phyloP scores from a whole-genome alignment of 2,797 vertebrate species.

The Lophius americanus region DNA sequence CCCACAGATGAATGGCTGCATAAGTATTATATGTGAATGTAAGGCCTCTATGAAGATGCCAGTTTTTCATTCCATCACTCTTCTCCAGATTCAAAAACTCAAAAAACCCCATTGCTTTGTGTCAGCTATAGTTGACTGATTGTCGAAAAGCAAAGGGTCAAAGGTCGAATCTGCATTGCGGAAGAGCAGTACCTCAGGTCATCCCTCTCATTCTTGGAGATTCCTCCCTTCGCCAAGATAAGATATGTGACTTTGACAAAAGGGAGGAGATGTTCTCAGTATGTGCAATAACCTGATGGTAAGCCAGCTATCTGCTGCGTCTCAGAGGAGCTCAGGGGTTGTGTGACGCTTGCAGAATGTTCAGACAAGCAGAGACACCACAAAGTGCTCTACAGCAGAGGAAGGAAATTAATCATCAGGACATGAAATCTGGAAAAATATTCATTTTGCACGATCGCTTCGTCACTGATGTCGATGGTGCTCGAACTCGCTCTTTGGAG shows the following conservation, averaged over 20 bases:
- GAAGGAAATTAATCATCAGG: conserved; percentile 36
- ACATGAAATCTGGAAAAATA: conserved; percentile 47
- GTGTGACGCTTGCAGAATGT: conserved; percentile 49
- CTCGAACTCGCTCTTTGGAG: not conserved
- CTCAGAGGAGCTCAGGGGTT: conserved; percentile 20
- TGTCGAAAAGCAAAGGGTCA: conserved; percentile 17
- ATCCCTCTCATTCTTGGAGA: conserved; percentile 30
- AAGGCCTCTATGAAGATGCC: not conserved
- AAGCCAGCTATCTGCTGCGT: conserved; percentile 47
- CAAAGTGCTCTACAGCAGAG: conserved; percentile 29
- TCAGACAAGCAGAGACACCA: conserved; percentile 49
- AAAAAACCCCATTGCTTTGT: not conserved
- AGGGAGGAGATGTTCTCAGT: conserved; percentile 45
- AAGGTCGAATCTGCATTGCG: conserved; percentile 12
- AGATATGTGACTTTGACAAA: conserved; percentile 42
- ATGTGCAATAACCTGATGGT: conserved; percentile 17
- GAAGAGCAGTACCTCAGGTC: conserved; percentile 22
- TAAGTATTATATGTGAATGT: not conserved
- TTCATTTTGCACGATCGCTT: conserved; percentile 2
- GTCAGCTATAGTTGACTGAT: conserved; percentile 17
- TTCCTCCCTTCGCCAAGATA: conserved; percentile 36
- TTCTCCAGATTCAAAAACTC: conserved; percentile 7
- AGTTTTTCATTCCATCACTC: not conserved
- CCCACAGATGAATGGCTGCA: not conserved
- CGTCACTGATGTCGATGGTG: conserved; percentile 15